These are phyloP conservation scores for Andrena flavipes DNA, from an alignment of 2,888 invertebrate species.

Conservation along the genomic window DNA sequence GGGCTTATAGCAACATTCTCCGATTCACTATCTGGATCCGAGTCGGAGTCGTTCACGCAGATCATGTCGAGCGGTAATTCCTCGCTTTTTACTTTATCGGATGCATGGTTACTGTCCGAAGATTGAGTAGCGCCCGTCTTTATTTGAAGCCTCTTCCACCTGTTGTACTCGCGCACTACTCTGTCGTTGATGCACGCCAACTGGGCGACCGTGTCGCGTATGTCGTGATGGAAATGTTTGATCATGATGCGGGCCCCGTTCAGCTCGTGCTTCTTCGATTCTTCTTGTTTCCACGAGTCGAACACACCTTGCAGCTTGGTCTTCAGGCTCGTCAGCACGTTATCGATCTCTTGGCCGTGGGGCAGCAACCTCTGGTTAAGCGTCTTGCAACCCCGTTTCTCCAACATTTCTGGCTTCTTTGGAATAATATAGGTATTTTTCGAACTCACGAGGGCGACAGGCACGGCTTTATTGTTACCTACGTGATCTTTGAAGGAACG, in stretches of 20 bases:
- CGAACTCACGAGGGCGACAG: slow-evolving; percentile 67
- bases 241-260: slow-evolving; percentile 59
- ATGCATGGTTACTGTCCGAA: slow-evolving; percentile 7
- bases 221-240: slow-evolving; percentile 72
- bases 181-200: slow-evolving; percentile 77
- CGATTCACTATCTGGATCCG: slow-evolving; percentile 48
- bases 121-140: not conserved
- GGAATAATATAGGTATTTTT: slow-evolving; percentile 22
- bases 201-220: slow-evolving; percentile 72
- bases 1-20: slow-evolving; percentile 36
- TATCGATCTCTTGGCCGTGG: slow-evolving; percentile 76
- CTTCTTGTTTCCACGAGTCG: slow-evolving; percentile 50
- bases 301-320: slow-evolving; percentile 44
- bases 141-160: slow-evolving; percentile 62
- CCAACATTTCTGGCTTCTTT: not conserved
- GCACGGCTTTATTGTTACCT: slow-evolving; percentile 47
- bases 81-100: not conserved
- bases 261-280: slow-evolving; percentile 21
- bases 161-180: slow-evolving; percentile 73
- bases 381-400: not conserved
- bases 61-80: slow-evolving; percentile 76
- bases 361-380: slow-evolving; percentile 62
- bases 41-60: slow-evolving; percentile 78
- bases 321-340: slow-evolving; percentile 69
- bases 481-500: not conserved